Base-by-base conservation (phyloP, 2,113 vertebrate species). In the Microcebus ravelobensis region DNA sequence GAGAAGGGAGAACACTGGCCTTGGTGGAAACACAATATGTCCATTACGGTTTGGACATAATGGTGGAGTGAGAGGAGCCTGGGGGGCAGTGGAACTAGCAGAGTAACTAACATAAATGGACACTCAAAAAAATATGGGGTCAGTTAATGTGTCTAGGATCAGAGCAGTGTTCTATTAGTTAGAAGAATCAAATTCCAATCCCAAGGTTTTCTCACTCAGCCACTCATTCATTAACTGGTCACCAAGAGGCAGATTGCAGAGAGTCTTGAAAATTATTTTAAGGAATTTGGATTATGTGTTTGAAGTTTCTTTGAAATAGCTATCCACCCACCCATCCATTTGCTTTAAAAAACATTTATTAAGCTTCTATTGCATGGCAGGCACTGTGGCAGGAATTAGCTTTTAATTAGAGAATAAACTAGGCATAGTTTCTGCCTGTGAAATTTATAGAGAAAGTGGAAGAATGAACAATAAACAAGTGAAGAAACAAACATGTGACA, bases 271-370 rank as follows among this genome's bases (percentile, higher is more conserved):
- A n/a, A 79, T 59, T 70, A 8, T 48, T 87, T 63, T 42, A 93
- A 95, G 27, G n/a, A 67, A 89, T 87, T 76, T 57, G 21, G 8
- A 74, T 52, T 87, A 91, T 73, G n/a, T 77, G 55, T 94, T 71
- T 63, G 52, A 91, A 82, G 17, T 92, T 71, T 81, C n/a, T 55
- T 87, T 93, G 7, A 48, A 15, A 25, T 48, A 55, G 15, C 8
- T 67, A 4, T 55, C 12, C 29, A 87, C 15, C 34, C 8, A 52
- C 29, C 6, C 34, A 10, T 34, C 14, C 20, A 42, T 15, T 20
- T 59, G 25, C 23, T 57, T 92, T 90, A 81, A 57, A 12, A 52
- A 67, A n/a, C 34, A 63, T 34, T 42, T 52, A 39, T 59, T 59
- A 50, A 81, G 12, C 42, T 52, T 70, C 27, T 61, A 25, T 79